phyloP scores from a whole-genome alignment of 2,888 invertebrate species.

The Sarcophaga carnaria region DNA sequence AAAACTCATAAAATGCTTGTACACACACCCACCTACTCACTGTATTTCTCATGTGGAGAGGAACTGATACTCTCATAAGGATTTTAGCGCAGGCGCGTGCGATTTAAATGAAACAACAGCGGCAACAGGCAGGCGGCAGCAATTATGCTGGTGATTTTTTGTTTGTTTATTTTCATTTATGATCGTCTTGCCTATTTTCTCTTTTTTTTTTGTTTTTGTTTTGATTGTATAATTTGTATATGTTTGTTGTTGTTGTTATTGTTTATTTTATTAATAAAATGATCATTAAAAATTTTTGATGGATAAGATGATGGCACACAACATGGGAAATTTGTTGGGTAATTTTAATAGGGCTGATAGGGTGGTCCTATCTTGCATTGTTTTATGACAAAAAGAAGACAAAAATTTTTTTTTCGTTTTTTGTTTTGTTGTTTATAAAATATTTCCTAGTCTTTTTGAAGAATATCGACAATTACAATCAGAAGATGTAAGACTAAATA shows the following conservation, averaged over 20 bases:
- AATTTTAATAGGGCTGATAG: constrained; percentile 39
- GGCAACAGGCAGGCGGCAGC: background rate
- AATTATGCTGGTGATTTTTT: background rate
- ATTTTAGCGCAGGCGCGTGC: constrained; percentile 36
- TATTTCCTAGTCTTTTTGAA: no score
- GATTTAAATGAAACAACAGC: background rate
- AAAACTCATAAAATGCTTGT: no score
- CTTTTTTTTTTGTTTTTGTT: no score
- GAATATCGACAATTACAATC: no score
- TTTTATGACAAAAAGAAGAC: constrained; percentile 5
- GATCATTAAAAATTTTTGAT: background rate
- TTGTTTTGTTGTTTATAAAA: no score
- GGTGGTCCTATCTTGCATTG: constrained; percentile 41
- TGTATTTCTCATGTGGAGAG: background rate
- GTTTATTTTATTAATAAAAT: no score
- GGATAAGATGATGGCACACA: constrained; percentile 32
- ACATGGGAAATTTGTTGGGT: background rate
- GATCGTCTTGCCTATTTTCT: background rate
- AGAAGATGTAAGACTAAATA: no score
- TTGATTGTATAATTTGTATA: no score
- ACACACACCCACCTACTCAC: no score
- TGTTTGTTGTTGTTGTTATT: background rate
- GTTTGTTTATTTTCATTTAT: background rate
- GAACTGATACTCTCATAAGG: constrained; percentile 12
- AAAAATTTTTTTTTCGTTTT: no score